Evolutionary conservation across 2,888 invertebrate species (phyloP).

Genomic region (Tenthredo mesomela): DNA sequence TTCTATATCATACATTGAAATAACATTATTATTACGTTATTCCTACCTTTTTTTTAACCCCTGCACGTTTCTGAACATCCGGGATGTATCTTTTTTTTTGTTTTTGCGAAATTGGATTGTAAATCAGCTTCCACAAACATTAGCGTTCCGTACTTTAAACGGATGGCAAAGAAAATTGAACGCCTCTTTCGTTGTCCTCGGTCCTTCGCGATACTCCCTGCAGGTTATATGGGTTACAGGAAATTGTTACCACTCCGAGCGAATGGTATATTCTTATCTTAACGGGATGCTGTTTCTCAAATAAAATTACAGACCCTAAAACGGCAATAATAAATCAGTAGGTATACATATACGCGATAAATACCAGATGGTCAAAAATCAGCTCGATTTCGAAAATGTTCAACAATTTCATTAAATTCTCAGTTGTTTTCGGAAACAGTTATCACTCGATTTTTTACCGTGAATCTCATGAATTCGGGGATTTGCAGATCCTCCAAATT

Average conservation of each 20-base stretch:
- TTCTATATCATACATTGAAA: not conserved
- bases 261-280: not conserved
- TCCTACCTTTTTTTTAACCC: not conserved
- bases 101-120: slow-evolving; percentile 1
- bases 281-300: slow-evolving; percentile 15
- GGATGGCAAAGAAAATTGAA: slow-evolving; percentile 7
- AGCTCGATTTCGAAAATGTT: not conserved
- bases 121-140: slow-evolving; percentile 17
- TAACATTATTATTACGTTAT: not conserved
- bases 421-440: not conserved
- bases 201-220: not conserved
- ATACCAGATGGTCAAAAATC: not conserved
- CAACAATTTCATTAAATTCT: not conserved
- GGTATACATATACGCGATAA: not conserved
- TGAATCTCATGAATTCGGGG: not conserved
- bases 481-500: not conserved
- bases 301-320: not conserved
- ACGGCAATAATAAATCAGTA: not conserved
- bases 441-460: not conserved
- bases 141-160: not conserved
- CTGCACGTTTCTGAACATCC: not conserved
- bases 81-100: slow-evolving; percentile 2
- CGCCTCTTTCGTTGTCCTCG: not conserved
- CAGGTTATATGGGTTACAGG: not conserved
- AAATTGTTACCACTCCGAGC: not conserved